Evolutionary conservation across 2,888 invertebrate species (phyloP), one percentile per base, ranked within the genome.

Genomic region (Scrobipalpa atriplicella): DNA sequence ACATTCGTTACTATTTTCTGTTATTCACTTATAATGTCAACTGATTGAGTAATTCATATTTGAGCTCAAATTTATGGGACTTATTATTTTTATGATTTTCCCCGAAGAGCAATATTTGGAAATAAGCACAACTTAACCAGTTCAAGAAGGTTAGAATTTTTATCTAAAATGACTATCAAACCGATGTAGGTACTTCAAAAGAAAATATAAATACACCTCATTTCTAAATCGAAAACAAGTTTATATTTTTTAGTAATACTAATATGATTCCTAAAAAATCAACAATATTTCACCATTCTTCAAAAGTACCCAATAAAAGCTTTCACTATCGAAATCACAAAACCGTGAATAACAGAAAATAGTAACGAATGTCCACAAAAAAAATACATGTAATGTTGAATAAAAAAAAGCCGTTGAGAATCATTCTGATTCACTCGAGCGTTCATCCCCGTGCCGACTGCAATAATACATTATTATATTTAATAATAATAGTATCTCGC

Each of bases 371-470:
- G 76, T 73, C 75, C 70, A 75, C 73, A 73, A 68, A 70, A 74
- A n/a, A 74, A 76, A 74, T 19, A 75, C 72, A 73, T 77, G 71
- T 75, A 29, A 71, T 76, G 80, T 81, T 73, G 73, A 75, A 80
- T 79, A 75, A 79, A 79, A 81, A n/a, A 80, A 80, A 81, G 70
- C 86, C 86, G 86, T 88, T 87, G 78, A 78, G 82, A 80, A 81
- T 89, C 86, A 86, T 89, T 89, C 87, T 82, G 82, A 87, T 72
- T 81, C 90, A 88, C 67, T 88, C 83, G 81, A 87, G 90, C 92
- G 90, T 90, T 83, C 85, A 85, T 89, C n/a, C 89, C 89, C 86
- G 87, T 85, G 84, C 83, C 80, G 78, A 77, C 73, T 78, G 77
- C 78, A 86, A 87, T 90, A 90, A 86, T 86, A 83, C 81, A 82